Percentiles rank a stretch among this genome's conserved stretches.
Conservation (phyloP, 1,140 invertebrate genomes). For the Saxidomus purpurata region DNA sequence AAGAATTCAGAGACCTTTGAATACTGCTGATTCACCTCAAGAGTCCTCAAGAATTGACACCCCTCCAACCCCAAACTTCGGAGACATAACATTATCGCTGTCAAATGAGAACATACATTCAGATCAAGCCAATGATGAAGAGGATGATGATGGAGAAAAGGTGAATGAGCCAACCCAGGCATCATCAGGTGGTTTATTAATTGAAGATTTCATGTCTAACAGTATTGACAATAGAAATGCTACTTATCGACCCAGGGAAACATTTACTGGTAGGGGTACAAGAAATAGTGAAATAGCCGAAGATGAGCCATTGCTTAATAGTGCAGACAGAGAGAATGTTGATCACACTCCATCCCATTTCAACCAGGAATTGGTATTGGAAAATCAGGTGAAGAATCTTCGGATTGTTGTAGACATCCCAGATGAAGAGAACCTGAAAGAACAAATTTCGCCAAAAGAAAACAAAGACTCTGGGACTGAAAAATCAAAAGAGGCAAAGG, state of each 20-base stretch:
- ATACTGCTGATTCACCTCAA: neutral
- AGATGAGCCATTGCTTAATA: neutral
- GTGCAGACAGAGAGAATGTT: neutral
- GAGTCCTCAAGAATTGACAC: neutral
- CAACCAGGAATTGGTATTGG: conserved; percentile 2
- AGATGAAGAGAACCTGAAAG: conserved; percentile 63
- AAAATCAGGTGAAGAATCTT: conserved; percentile 54
- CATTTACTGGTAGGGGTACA: neutral
- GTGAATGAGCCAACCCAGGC: neutral
- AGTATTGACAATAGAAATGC: conserved; percentile 28
- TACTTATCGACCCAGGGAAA: neutral
- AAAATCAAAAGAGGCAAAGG: conserved; percentile 56
- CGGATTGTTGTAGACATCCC: conserved; percentile 58
- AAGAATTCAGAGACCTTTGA: neutral
- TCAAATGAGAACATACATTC: conserved; percentile 11
- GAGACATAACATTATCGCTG: conserved; percentile 2
- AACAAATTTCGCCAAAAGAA: conserved; percentile 64
- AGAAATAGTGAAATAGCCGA: neutral
- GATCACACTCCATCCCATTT: conserved; percentile 1
- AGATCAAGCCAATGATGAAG: neutral
- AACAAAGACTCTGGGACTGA: conserved; percentile 55
- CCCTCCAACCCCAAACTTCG: neutral
- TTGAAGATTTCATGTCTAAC: conserved; percentile 7
- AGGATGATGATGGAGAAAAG: neutral
- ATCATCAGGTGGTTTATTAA: neutral